Percentiles rank a stretch among this genome's conserved stretches.
Conservation (phyloP, 2,797 vertebrate genomes). For the Neosilurus hyrtlii region DNA sequence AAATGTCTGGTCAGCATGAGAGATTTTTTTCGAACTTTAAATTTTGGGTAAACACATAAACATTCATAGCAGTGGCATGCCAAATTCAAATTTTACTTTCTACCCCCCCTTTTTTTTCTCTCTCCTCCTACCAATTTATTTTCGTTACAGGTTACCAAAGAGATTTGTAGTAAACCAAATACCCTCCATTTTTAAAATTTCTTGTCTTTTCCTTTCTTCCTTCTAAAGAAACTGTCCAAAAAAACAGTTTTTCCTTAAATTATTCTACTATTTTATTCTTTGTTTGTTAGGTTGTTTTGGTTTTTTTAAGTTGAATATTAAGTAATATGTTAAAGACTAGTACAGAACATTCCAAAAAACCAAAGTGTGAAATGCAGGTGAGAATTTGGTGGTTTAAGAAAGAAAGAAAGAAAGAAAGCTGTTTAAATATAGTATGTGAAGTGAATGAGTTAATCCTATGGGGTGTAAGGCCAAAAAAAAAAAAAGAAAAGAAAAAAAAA, state of each 20-base stretch:
- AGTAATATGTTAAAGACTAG: conserved; percentile 60
- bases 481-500: conserved; percentile 8
- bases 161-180: conserved; percentile 84
- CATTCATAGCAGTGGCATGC: conserved; percentile 73
- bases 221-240: conserved; percentile 69
- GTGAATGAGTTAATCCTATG: conserved; percentile 42
- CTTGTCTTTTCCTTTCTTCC: conserved; percentile 54
- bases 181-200: conserved; percentile 67
- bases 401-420: conserved; percentile 25
- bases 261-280: conserved; percentile 61
- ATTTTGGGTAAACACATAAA: conserved; percentile 65
- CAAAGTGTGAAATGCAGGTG: conserved; percentile 75
- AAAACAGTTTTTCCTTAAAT: conserved; percentile 68
- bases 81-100: conserved; percentile 64
- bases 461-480: conserved; percentile 65
- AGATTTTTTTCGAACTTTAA: conserved; percentile 61
- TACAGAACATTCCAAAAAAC: conserved; percentile 77
- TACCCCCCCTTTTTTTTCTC: conserved; percentile 48
- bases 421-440: conserved; percentile 39
- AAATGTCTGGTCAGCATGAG: conserved; percentile 67
- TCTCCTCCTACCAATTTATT: conserved; percentile 67
- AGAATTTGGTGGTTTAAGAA: conserved; percentile 64
- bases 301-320: conserved; percentile 59
- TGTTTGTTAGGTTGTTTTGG: conserved; percentile 53
- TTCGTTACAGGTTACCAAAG: conserved; percentile 87